Evolutionary conservation across 1,140 invertebrate species (phyloP), one percentile per base, ranked within the genome.

Genomic region (Physella acuta): DNA sequence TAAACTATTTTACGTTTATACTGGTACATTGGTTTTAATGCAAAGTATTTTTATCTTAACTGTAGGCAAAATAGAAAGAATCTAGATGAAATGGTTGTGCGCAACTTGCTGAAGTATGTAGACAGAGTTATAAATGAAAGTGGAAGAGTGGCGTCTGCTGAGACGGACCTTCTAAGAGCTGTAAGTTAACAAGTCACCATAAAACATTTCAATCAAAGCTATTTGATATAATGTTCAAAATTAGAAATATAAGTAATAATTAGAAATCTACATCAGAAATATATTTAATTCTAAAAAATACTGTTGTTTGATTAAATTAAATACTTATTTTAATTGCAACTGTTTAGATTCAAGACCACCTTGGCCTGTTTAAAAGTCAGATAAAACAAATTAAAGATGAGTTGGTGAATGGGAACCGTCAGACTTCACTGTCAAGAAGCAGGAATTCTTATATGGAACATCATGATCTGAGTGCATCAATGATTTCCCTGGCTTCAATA

Each of bases 71-170:
- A 64, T 49, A 30, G 62, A 33, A 39, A 24, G 11, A 17, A 8
- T 11, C 62, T 72, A 34, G 71, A 72, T 58, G 51, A 24, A 16
- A 39, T 56, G 28, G 68, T 72, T 51, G 56, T 72, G 49, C 14
- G 28, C 30, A 31, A 52, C 11, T 33, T 72, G 26, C 24, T 72
- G 1, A 66, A 68, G 24, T 55, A 37, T 28, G 71, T 72, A n/a
- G 65, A 72, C 52, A 26, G 31, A 24, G 17, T 31, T 16, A n/a
- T 72, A 0, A n/a, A 30, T n/a, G 3, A 34, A 8, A 24, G 28
- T 8, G 44, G 49, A 17, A 24, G 44, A 49, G 36, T 33, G 20
- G 1, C 36, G 16, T 20, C 56, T 4, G 37, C 68, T 17, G 56
- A 68, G 34, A 31, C 17, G 16, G 1, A 31, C 17, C 33, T 64